Evolutionary conservation across 2,888 invertebrate genomes (phyloP), one percentile per base, ranked within the genome.

Genomic region (Monopis laevigella): DNA sequence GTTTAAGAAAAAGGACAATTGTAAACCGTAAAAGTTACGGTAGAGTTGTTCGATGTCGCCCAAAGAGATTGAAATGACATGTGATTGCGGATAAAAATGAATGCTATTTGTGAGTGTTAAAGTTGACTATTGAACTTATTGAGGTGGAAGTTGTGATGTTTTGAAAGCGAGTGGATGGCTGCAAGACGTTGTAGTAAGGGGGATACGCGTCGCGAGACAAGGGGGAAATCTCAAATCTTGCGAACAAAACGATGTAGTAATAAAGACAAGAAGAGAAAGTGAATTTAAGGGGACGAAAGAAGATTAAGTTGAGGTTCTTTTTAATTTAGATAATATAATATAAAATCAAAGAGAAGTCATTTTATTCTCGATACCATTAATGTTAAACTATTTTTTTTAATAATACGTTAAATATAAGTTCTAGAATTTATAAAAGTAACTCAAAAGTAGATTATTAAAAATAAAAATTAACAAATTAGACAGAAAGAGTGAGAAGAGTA

Each of bases 181-280:
- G 66, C 66, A 70, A 70, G 56, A 56, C 53, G 62, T 57, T 65
- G 56, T 56, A 51, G 51, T 52, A 51, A 65, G 72, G 72, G 73
- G 78, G 72, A 66, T 60, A 75, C 71, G 73, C 73, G 70, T 66
- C 62, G 67, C 55, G 61, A 62, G 64, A 61, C 67, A 62, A 61
- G 62, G 62, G 64, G 73, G 68, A 70, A 66, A 65, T 63, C 77
- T 71, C 72, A 83, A 83, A 84, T 82, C 84, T 82, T 72, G 66
- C 70, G 78, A 82, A 83, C 78, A 78, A 80, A 71, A 78, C 75
- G 78, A 62, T 71, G 64, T 65, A 58, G 77, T 83, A 84, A 84
- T 84, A 84, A 84, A 84, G 83, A 82, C 72, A 69, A 74, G 80
- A 71, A 72, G 77, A 82, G 82, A 82, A 83, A 84, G 84, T 84